phyloP scores from a whole-genome alignment of 2,797 vertebrate genomes.

The Micromesistius poutassou region DNA sequence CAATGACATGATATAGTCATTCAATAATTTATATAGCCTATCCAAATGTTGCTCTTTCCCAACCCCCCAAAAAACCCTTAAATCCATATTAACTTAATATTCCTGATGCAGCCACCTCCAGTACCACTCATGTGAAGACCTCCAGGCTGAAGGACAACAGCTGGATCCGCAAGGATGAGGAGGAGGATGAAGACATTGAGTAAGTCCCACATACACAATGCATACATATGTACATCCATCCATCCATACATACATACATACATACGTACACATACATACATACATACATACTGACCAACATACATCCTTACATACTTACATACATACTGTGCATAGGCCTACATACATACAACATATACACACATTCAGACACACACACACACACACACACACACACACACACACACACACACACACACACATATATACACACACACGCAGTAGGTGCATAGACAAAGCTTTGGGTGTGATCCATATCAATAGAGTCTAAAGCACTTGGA shows the following conservation, averaged over 20 bases:
- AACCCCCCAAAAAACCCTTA: background rate
- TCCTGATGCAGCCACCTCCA: slow-evolving; percentile 56
- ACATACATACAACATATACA: background rate
- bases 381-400: background rate
- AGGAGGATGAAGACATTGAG: slow-evolving; percentile 76
- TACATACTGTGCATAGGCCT: background rate
- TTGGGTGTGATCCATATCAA: background rate
- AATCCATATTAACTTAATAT: slow-evolving; percentile 30
- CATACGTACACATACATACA: background rate
- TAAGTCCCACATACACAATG: slow-evolving; percentile 51
- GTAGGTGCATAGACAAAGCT: background rate
- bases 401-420: too few species aligned
- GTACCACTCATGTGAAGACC: slow-evolving; percentile 74
- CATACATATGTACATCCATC: slow-evolving; percentile 3
- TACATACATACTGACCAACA: background rate
- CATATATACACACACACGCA: too few species aligned
- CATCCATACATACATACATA: background rate
- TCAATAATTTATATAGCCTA: background rate
- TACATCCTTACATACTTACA: background rate
- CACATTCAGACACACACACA: background rate
- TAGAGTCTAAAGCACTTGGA: background rate
- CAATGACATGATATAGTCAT: background rate
- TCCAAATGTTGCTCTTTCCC: background rate
- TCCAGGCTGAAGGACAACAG: slow-evolving; percentile 83
- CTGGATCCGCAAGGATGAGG: slow-evolving; percentile 83